phyloP scores from a whole-genome alignment of 2,797 vertebrate species.

The Rhynchonycteris naso region DNA sequence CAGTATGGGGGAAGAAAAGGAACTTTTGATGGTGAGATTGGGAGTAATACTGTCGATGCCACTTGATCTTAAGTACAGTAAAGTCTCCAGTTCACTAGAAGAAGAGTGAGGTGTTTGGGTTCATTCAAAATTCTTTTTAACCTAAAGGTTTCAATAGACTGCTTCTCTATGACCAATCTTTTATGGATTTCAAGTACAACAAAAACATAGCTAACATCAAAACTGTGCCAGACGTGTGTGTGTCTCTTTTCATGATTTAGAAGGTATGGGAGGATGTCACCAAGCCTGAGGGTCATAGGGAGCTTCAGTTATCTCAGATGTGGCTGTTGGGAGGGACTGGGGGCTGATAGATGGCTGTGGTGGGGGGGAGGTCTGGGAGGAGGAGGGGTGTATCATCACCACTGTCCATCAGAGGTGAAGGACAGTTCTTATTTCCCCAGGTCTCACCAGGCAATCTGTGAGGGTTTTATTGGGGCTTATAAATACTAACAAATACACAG shows the following conservation, averaged over 20 bases:
- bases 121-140: not conserved
- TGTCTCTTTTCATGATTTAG: not conserved
- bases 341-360: not conserved
- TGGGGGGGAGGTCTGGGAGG: rapidly evolving
- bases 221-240: not conserved
- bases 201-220: not conserved
- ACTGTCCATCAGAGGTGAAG: not conserved
- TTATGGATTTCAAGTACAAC: not conserved
- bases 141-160: not conserved
- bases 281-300: not conserved
- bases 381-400: not conserved
- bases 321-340: not conserved
- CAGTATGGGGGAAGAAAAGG: not conserved
- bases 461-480: conserved; percentile 43
- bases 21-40: not conserved
- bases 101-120: not conserved
- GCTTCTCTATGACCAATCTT: not conserved
- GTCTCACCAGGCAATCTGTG: not conserved
- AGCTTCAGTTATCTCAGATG: not conserved
- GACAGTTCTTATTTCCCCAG: not conserved
- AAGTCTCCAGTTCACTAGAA: not conserved
- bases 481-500: conserved; percentile 46
- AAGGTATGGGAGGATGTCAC: not conserved
- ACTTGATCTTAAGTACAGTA: not conserved
- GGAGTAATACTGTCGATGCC: not conserved